A percentile compares a stretch with the other conserved stretches of the same genome.
phyloP scores from a whole-genome alignment of 2,888 invertebrate genomes.

The Dryocosmus kuriphilus region DNA sequence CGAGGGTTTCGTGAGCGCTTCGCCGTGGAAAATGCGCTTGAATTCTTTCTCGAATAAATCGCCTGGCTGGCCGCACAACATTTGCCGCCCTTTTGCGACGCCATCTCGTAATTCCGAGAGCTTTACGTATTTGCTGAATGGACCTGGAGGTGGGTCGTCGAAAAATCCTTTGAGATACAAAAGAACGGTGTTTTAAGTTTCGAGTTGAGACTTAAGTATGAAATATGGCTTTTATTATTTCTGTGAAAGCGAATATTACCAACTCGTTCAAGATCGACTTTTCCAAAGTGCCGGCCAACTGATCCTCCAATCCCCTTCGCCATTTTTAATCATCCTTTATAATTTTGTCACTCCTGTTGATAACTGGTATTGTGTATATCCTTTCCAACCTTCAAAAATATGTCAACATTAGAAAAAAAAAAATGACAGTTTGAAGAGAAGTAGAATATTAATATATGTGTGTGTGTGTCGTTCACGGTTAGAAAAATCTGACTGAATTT shows the following conservation, averaged over 20 bases:
- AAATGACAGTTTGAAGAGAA: no score
- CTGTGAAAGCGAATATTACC: conserved; percentile 58
- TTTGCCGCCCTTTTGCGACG: conserved; percentile 58
- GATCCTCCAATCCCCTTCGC: not conserved
- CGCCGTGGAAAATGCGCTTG: conserved; percentile 77
- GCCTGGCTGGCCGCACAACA: conserved; percentile 55
- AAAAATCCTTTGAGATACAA: conserved; percentile 64
- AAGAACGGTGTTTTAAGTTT: not conserved
- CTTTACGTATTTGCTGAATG: conserved; percentile 55
- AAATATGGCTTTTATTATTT: not conserved
- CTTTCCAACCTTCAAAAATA: no score
- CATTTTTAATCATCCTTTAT: not conserved
- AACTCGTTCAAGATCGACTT: conserved; percentile 67
- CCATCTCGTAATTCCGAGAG: conserved; percentile 52
- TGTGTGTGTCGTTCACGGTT: no score
- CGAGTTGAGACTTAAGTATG: not conserved
- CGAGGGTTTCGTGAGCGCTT: conserved; percentile 61
- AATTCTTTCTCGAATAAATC: conserved; percentile 78
- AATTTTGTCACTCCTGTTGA: not conserved
- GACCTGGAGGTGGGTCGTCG: conserved; percentile 61
- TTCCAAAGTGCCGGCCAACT: conserved; percentile 63
- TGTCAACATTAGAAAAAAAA: no score
- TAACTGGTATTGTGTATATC: not conserved
- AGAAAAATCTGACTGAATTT: no score
- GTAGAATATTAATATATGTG: no score